Evolutionary conservation across 2,888 invertebrate genomes (phyloP).

Genomic region (Buathra laborator): DNA sequence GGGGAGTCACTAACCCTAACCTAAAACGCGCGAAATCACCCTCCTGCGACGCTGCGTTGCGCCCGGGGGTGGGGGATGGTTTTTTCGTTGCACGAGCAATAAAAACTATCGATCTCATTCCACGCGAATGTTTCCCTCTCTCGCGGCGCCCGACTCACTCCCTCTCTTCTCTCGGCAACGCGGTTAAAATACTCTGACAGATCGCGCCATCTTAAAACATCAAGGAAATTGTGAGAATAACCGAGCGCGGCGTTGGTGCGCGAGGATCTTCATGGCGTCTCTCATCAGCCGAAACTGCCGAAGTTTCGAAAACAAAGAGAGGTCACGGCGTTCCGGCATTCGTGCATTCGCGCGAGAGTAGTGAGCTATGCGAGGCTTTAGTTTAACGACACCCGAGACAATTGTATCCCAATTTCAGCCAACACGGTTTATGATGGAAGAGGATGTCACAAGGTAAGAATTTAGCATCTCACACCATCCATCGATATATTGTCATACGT

Average conservation of each 20-base stretch:
- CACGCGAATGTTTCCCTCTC: slow-evolving; percentile 18
- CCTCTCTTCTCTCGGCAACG: background rate
- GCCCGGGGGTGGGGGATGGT: slow-evolving; percentile 35
- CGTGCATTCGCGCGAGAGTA: background rate
- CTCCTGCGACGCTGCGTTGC: slow-evolving; percentile 62
- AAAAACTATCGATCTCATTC: slow-evolving; percentile 80
- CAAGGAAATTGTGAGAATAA: background rate
- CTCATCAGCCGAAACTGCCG: background rate
- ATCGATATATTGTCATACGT: background rate
- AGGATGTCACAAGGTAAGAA: background rate
- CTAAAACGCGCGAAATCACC: slow-evolving; percentile 75
- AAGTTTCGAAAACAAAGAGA: background rate
- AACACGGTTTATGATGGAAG: background rate
- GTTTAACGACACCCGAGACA: too few relatives aligned
- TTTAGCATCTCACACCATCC: background rate
- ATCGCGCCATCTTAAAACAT: slow-evolving; percentile 74
- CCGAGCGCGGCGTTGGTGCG: background rate
- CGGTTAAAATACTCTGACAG: slow-evolving; percentile 73
- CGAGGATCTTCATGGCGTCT: background rate
- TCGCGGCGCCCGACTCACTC: background rate
- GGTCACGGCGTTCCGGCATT: background rate
- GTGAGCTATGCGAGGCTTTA: background rate
- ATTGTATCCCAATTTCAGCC: too few relatives aligned
- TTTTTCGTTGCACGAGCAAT: slow-evolving; percentile 60
- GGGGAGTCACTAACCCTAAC: slow-evolving; percentile 80